A percentile compares a stretch with the other conserved stretches of the same genome.
phyloP scores from a whole-genome alignment of 1,140 invertebrate species.

The Zaprionus davidi region DNA sequence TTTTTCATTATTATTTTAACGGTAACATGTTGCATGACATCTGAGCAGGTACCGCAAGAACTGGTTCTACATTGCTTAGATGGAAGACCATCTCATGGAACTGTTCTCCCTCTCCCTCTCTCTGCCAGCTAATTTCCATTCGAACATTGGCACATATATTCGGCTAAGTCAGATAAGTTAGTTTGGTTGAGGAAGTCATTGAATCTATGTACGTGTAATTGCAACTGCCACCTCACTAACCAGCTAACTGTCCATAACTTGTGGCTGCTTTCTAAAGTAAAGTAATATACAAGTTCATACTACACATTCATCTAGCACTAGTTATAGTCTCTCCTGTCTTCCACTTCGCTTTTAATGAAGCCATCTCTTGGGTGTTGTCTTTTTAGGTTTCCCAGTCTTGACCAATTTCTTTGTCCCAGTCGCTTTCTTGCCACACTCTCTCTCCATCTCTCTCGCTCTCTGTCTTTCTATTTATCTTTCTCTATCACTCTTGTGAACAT shows the following conservation, averaged over 20 bases:
- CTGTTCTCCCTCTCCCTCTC: not conserved
- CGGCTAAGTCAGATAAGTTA: slow-evolving; percentile 3
- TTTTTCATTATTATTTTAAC: slow-evolving; percentile 70
- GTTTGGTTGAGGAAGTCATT: slow-evolving; percentile 45
- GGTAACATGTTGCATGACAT: slow-evolving; percentile 76
- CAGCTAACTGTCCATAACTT: not conserved
- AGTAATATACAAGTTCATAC: not conserved
- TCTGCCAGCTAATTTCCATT: slow-evolving; percentile 23
- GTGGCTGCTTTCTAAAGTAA: slow-evolving; percentile 29
- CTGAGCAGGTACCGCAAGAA: slow-evolving; percentile 70
- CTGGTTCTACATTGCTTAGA: slow-evolving; percentile 50
- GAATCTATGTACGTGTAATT: too few relatives aligned
- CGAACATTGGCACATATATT: slow-evolving; percentile 20
- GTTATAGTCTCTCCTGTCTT: not conserved
- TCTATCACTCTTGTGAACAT: not conserved
- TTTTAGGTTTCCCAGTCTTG: slow-evolving; percentile 30
- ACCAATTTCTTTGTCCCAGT: slow-evolving; percentile 29
- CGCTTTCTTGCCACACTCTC: slow-evolving; percentile 55
- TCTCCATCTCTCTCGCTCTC: not conserved
- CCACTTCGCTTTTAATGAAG: slow-evolving; percentile 16
- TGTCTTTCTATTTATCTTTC: not conserved
- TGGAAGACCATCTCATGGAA: slow-evolving; percentile 1
- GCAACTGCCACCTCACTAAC: slow-evolving; percentile 47
- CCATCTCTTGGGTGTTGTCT: slow-evolving; percentile 20
- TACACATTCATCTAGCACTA: slow-evolving; percentile 5